Conservation (phyloP, 1,140 invertebrate species). For the Nephila pilipes region DNA sequence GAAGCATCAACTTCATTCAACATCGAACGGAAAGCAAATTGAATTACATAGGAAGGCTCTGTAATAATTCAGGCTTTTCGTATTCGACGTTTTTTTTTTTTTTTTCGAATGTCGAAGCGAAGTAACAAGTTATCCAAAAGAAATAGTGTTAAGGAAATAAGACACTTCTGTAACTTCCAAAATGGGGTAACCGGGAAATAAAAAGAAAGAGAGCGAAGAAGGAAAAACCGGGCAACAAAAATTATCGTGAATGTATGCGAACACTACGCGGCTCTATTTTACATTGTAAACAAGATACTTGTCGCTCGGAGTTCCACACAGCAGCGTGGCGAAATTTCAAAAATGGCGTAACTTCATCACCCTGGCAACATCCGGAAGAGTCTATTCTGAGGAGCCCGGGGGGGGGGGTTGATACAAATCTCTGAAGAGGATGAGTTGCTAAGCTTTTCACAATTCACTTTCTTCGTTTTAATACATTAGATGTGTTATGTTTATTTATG, state of each 20-base stretch:
- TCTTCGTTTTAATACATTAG: too few species aligned
- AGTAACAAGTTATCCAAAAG: background rate
- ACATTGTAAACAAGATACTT: constrained; percentile 59
- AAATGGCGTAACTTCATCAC: constrained; percentile 67
- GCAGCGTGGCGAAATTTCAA: constrained; percentile 49
- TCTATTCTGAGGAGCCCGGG: background rate
- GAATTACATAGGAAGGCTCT: too few species aligned
- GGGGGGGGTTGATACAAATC: background rate
- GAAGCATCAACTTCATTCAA: too few species aligned
- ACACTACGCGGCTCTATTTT: background rate
- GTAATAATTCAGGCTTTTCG: too few species aligned
- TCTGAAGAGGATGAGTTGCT: background rate
- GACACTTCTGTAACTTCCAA: background rate
- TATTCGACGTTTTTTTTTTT: background rate
- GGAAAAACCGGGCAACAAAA: background rate
- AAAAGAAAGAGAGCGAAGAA: background rate
- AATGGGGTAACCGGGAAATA: background rate
- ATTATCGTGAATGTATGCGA: background rate
- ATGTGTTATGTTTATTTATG: too few species aligned
- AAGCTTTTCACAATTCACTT: background rate
- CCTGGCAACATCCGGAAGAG: constrained; percentile 32
- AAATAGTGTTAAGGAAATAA: background rate
- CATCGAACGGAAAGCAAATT: too few species aligned
- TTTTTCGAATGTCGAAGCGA: background rate
- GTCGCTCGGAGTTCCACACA: constrained; percentile 16